phyloP scores from a whole-genome alignment of 2,113 vertebrate species.

The Phoenicopterus ruber region DNA sequence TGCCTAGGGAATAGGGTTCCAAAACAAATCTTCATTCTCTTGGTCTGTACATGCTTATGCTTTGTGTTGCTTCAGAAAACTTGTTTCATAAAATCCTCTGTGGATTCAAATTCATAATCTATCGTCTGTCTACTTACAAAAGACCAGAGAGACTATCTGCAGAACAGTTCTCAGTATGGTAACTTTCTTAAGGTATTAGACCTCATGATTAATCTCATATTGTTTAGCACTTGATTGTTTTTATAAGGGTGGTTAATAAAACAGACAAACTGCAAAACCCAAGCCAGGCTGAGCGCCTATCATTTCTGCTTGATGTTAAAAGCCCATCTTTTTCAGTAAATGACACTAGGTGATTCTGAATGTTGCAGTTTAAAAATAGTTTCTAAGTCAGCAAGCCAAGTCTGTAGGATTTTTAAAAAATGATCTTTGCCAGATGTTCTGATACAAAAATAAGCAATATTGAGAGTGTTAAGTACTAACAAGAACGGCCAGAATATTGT shows the following conservation, averaged over 20 bases:
- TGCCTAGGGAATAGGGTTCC: not conserved
- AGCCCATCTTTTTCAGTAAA: not conserved
- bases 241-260: slow-evolving; percentile 43
- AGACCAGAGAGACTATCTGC: not conserved
- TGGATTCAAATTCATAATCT: slow-evolving; percentile 25
- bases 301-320: slow-evolving; percentile 13
- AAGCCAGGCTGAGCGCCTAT: not conserved
- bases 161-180: slow-evolving; percentile 32
- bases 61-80: not conserved
- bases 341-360: slow-evolving; percentile 38
- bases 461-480: slow-evolving; percentile 5
- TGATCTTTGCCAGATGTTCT: slow-evolving; percentile 52
- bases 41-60: not conserved
- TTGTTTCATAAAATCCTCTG: slow-evolving; percentile 11
- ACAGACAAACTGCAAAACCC: slow-evolving; percentile 29
- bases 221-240: slow-evolving; percentile 50
- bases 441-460: slow-evolving; percentile 41
- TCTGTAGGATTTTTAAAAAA: not conserved
- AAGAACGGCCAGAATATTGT: not conserved
- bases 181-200: slow-evolving; percentile 10
- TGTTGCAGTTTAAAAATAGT: slow-evolving; percentile 19
- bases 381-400: slow-evolving; percentile 20
- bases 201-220: slow-evolving; percentile 25
- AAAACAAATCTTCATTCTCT: not conserved
- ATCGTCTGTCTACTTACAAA: not conserved